Evolutionary conservation across 2,797 vertebrate species (phyloP), one percentile per base, ranked within the genome.

Genomic region (Gymnothorax javanicus): DNA sequence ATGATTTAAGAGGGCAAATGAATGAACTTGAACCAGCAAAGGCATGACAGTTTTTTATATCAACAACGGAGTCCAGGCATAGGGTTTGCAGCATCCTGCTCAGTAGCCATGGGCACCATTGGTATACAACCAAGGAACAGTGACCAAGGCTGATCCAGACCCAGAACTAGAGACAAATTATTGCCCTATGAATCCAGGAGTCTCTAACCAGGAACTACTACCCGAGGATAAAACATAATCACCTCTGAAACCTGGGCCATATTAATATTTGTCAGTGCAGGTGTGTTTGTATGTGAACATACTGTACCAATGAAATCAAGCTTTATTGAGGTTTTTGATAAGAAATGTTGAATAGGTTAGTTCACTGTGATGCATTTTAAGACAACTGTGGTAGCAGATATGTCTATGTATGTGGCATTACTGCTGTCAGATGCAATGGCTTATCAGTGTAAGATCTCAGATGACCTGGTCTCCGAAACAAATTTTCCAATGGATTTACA

Each of bases 241-340:
- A 81, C 52, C 15, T 20, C 43, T 54, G 9, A 25, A 60, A 83
- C 57, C n/a, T 58, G 82, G n/a, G 8, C 52, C 27, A 25, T 12
- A 83, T 87, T 71, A 89, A 88, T 79, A 60, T 82, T 87, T 82
- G 91, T n/a, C 27, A 8, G 56, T 27, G 58, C 60, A 25, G 59
- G 58, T 83, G 56, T 60, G 82, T 83, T 5, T 20, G 58, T 83
- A 27, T 83, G 20, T 62, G 77, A 69, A 25, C n/a, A 69, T 25
- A 69, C 33, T 1, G 33, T 2, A 43, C n/a, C 7, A n/a, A 25
- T 69, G 71, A 75, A 43, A 75, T 75, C 5, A 12, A 75, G 27
- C 15, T 75, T 33, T 75, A 69, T 69, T 25, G 64, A 33, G 33
- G 33, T 75, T 75, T 43, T 5, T 12, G 13, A 15, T 4, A 75